Conservation (phyloP, 2,113 vertebrate species). For the Eulemur macaco region DNA sequence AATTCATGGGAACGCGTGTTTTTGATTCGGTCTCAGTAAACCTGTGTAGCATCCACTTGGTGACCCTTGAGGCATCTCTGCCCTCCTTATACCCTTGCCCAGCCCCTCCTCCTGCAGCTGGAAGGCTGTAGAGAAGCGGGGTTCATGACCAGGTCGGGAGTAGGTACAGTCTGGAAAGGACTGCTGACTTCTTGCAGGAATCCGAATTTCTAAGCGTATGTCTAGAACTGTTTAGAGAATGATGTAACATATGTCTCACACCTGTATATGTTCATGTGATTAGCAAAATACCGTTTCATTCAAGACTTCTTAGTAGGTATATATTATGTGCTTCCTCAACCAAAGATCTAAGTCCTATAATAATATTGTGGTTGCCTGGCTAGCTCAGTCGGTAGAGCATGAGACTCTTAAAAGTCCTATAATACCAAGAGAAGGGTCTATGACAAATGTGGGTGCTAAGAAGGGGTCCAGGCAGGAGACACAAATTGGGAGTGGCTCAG, state of each 20-base stretch:
- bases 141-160: neutral
- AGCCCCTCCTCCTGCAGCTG: neutral
- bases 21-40: neutral
- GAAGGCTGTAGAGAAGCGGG: neutral
- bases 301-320: neutral
- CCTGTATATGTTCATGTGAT: rapidly evolving
- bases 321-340: neutral
- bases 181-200: neutral
- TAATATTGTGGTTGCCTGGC: too few species aligned
- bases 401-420: neutral
- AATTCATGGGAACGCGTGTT: neutral
- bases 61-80: neutral
- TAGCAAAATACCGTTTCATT: neutral
- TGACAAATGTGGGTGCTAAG: neutral
- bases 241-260: rapidly evolving
- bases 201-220: neutral
- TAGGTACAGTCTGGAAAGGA: neutral
- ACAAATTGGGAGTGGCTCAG: too few species aligned
- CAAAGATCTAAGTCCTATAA: neutral
- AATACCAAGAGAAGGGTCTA: neutral
- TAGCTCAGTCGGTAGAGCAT: too few species aligned
- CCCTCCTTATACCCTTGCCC: neutral
- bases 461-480: neutral
- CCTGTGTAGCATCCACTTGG: neutral
- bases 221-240: neutral